Conservation (phyloP, 2,797 vertebrate species). For the Melopsittacus undulatus region DNA sequence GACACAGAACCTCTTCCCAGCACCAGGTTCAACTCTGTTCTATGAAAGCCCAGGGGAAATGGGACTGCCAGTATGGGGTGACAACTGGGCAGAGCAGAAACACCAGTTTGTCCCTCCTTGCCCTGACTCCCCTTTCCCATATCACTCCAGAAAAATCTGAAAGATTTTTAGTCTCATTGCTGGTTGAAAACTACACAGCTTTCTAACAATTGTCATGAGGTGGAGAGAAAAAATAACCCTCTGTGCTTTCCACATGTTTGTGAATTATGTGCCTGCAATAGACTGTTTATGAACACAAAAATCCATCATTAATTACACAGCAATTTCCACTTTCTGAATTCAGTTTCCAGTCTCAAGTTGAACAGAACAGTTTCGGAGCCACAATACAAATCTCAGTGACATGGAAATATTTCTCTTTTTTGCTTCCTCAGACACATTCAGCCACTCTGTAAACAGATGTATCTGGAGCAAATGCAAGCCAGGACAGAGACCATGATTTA, state of each 20-base stretch:
- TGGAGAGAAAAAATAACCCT: neutral
- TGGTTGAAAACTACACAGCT: neutral
- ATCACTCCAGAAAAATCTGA: neutral
- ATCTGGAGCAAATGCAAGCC: neutral
- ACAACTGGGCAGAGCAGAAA: neutral
- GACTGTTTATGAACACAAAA: neutral
- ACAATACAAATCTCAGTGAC: neutral
- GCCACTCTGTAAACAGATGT: neutral
- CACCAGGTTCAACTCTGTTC: neutral
- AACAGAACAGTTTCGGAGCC: neutral
- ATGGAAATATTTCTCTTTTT: fast-evolving
- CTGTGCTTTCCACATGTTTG: neutral
- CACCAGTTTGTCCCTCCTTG: neutral
- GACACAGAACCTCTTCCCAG: neutral
- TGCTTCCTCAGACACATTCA: neutral
- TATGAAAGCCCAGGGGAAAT: neutral
- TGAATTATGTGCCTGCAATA: neutral
- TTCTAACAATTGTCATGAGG: neutral
- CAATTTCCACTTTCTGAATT: neutral
- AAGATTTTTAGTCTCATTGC: neutral
- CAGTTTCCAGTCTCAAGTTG: neutral
- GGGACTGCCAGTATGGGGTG: neutral
- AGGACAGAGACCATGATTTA: neutral
- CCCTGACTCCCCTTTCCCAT: neutral
- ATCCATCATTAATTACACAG: neutral